Base-by-base conservation (phyloP, 2,888 invertebrate species). In the Phragmatobia fuliginosa region DNA sequence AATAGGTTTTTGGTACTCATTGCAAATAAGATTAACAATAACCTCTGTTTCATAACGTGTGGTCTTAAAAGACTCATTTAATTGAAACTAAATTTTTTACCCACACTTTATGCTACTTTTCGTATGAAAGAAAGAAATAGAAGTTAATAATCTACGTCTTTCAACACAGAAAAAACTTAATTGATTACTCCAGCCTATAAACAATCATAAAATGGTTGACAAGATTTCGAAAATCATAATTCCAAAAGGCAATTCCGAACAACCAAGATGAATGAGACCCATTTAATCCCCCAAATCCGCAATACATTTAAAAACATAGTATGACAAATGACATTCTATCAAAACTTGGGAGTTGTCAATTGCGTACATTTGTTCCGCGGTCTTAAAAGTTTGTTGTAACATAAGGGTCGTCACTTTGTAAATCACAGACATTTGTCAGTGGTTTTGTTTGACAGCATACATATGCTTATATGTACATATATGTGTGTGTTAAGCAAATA, bases 291-390 rank as follows among this genome's bases (percentile, higher is more conserved):
- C 31, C 59, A 31, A 68, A 69, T 68, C 56, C 61, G 52, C 45
- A 71, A 75, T 64, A 71, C 62, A 63, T 80, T 80, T 72, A 74
- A 75, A 77, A 78, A 68, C 66, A 67, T 66, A 31, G 45, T 25
- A 63, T 83, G 79, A 80, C 60, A 70, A 81, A 80, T 78, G 63
- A 62, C 52, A 45, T 66, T 74, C 73, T 62, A 81, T 80, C 76
- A 71, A 70, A 80, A 80, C 76, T 80, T 80, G 66, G 67, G 62
- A 73, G 75, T 75, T 80, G 74, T 80, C 81, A 81, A 79, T 83
- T 71, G 80, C 75, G 71, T 62, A 71, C 80, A 81, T 83, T 81
- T 79, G 68, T 81, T 70, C 67, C 33, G 70, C n/a, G 67, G 74
- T 28, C 69, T 75, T 68, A 72, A 72, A 81, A 81, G 67, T 83